Base-by-base conservation (phyloP, 2,888 invertebrate species). In the Lordiphosa fenestrarum region DNA sequence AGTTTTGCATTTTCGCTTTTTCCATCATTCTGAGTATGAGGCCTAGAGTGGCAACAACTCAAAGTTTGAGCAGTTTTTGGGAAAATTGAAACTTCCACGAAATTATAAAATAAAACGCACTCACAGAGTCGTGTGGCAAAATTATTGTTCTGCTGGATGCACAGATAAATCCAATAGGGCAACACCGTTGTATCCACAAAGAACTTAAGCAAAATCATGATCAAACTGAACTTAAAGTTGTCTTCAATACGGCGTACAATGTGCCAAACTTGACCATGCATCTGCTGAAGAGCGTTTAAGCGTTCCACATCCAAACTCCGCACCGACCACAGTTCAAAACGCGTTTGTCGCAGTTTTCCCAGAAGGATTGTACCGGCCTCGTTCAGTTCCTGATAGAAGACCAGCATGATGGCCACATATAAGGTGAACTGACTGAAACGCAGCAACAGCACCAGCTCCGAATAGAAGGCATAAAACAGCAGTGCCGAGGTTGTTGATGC, bases 81-180 rank as follows among this genome's bases (percentile, higher is more conserved):
- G n/a, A n/a, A n/a, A n/a, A n/a, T n/a, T n/a, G n/a, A n/a, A n/a
- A n/a, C n/a, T n/a, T n/a, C 3, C 19, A 19, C 0, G 4, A 19
- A 2, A 19, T 2, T 19, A 4, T 19, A 3, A 19, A 4, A 19
- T 19, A 19, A 4, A 2, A 19, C 6, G 6, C 13, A 68, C 80
- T 25, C 35, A 85, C 76, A 85, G 6, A 35, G 49, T 35, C 39
- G 35, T 0, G 12, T 40, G 6, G 33, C 2, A 0, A 44, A 3
- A 4, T 36, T 13, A 0, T n/a, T 6, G 3, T 46, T 15, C 21
- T 39, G 30, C 4, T 21, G 6, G 0, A 30, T 6, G 23, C 44
- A 67, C 5, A 75, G 38, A 39, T 71, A 78, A 0, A 75, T 49
- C 86, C 86, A 86, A 47, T 86, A 86, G 6, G 86, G 78, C 42